Evolutionary conservation across 2,888 invertebrate species (phyloP).

Genomic region (Ochropacha duplaris): DNA sequence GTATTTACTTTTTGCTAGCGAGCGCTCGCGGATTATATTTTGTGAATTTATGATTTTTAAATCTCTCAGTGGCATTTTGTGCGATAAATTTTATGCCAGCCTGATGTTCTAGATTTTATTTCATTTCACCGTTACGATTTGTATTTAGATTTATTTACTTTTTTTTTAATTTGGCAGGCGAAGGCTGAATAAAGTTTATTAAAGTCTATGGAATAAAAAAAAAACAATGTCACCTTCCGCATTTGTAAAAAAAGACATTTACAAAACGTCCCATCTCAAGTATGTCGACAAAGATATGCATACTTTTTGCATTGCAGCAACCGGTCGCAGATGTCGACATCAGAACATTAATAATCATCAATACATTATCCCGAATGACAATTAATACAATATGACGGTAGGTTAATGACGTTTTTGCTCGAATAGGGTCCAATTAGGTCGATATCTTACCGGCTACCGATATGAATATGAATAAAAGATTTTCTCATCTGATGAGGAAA

Average conservation of each 20-base stretch:
- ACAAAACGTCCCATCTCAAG: background rate
- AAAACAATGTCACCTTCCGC: background rate
- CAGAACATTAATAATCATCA: constrained; percentile 11
- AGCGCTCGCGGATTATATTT: constrained; percentile 1
- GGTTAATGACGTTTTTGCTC: constrained; percentile 41
- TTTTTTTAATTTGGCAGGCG: background rate
- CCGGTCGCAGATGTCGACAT: constrained; percentile 8
- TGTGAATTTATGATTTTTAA: constrained; percentile 23
- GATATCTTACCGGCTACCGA: constrained; percentile 33
- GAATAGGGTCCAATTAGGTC: constrained; percentile 44
- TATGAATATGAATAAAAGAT: constrained; percentile 68
- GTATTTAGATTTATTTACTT: background rate
- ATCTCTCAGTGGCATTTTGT: background rate
- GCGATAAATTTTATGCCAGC: background rate
- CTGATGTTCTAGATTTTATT: background rate
- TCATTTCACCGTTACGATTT: background rate
- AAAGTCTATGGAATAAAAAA: background rate
- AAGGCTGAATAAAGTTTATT: no score
- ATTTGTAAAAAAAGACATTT: background rate
- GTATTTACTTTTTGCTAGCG: constrained; percentile 1
- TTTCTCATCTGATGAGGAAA: constrained; percentile 44
- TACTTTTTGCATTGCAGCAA: background rate
- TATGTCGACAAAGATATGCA: background rate
- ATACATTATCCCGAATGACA: constrained; percentile 16
- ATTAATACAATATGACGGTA: constrained; percentile 36